Conservation (phyloP, 92 coral and sea anemone genomes). For the Porites cylindrica region DNA sequence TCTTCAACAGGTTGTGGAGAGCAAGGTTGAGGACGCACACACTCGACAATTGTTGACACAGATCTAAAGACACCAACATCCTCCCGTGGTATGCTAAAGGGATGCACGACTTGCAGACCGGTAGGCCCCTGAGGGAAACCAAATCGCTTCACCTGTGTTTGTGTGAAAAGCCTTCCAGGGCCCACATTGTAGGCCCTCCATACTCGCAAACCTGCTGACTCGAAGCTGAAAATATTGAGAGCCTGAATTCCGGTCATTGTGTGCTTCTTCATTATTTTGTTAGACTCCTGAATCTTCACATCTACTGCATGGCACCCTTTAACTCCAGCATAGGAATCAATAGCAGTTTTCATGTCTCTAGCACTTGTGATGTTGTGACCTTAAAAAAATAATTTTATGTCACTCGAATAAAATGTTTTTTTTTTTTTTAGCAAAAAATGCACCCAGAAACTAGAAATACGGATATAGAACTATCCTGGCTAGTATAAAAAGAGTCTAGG, state of each 20-base stretch:
- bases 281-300: not conserved
- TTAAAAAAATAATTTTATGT: not conserved
- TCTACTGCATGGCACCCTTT: slow-evolving; percentile 3
- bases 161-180: slow-evolving; percentile 48
- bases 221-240: not conserved
- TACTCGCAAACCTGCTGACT: slow-evolving; percentile 39
- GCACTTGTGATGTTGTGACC: not conserved
- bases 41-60: not conserved
- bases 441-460: too few species aligned
- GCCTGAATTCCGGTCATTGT: not conserved
- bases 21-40: too few species aligned
- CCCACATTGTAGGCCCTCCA: slow-evolving; percentile 61
- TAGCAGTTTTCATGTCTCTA: not conserved
- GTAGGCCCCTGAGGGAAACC: slow-evolving; percentile 47
- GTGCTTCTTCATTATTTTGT: slow-evolving; percentile 1
- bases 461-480: not conserved
- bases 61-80: slow-evolving; percentile 22
- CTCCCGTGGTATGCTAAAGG: slow-evolving; percentile 30
- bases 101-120: not conserved
- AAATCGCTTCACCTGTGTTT: slow-evolving; percentile 5
- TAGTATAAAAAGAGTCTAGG: not conserved
- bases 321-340: not conserved
- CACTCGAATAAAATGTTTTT: not conserved
- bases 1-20: not conserved
- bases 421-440: not conserved